A percentile compares a stretch with the other conserved stretches of the same genome.
Conservation (phyloP, 2,888 invertebrate genomes). For the Harpalus rufipes region DNA sequence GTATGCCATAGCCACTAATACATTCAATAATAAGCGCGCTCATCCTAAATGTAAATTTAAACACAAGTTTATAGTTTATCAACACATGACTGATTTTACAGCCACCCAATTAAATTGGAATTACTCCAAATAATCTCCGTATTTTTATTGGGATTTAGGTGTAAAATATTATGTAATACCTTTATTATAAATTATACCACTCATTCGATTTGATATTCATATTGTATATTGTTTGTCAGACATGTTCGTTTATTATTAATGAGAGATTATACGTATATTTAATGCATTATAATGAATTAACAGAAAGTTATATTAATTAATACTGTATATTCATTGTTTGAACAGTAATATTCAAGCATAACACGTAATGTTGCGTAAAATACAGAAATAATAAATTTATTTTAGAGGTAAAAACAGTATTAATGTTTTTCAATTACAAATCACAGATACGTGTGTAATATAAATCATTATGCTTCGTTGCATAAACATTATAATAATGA, state of each 20-base stretch:
- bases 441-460: not conserved
- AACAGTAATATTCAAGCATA: not conserved
- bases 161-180: not conserved
- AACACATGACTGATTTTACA: not conserved
- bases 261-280: not conserved
- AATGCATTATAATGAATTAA: not conserved
- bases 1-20: not conserved
- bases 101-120: not conserved
- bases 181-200: not conserved
- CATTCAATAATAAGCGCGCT: not conserved
- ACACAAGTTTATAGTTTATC: not conserved
- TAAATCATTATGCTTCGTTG: not conserved
- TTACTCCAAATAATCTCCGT: not conserved
- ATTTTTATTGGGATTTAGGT: not conserved
- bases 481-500: not conserved
- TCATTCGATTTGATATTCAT: not conserved
- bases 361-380: not conserved
- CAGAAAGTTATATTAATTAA: not conserved
- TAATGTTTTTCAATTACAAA: not conserved
- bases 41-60: not conserved
- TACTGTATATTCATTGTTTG: not conserved
- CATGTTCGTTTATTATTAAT: not conserved
- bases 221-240: not conserved
- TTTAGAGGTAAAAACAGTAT: not conserved
- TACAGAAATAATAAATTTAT: not conserved